Percentiles rank a stretch among this genome's conserved stretches.
phyloP scores from a whole-genome alignment of 2,797 vertebrate species.

The Harpagifer antarcticus region DNA sequence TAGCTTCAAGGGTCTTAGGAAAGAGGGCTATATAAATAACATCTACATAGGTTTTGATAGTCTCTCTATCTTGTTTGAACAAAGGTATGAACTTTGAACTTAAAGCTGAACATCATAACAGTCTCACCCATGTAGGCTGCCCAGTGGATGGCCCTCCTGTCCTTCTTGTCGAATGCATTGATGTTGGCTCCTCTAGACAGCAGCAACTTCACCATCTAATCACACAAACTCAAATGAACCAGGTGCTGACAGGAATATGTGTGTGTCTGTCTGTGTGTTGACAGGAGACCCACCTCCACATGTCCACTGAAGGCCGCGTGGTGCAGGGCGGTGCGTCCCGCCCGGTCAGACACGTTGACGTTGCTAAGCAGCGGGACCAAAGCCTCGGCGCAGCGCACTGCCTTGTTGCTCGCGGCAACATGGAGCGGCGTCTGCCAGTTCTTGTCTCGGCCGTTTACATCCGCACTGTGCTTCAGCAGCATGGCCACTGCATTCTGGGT shows the following conservation, averaged over 20 bases:
- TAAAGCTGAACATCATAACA: neutral
- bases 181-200: slow-evolving; percentile 97
- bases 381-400: slow-evolving; percentile 94
- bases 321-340: slow-evolving; percentile 94
- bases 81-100: neutral
- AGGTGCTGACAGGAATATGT: neutral
- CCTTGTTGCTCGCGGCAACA: slow-evolving; percentile 95
- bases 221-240: slow-evolving; percentile 18
- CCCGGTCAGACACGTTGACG: slow-evolving; percentile 94
- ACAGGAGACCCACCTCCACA: slow-evolving; percentile 86
- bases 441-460: slow-evolving; percentile 97
- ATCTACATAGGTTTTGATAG: neutral
- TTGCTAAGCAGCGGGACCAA: slow-evolving; percentile 94
- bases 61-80: neutral
- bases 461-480: slow-evolving; percentile 95
- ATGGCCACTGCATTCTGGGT: slow-evolving; percentile 92
- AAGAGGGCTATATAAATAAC: too few species aligned
- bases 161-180: slow-evolving; percentile 98
- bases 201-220: slow-evolving; percentile 95
- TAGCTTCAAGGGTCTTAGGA: too few species aligned
- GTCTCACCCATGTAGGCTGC: slow-evolving; percentile 97
- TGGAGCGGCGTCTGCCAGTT: slow-evolving; percentile 98
- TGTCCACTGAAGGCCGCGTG: slow-evolving; percentile 97
- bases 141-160: slow-evolving; percentile 97
- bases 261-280: neutral